These are phyloP conservation scores for Chymomyza costata DNA, from an alignment of 1,140 invertebrate species.

Conservation along the genomic window DNA sequence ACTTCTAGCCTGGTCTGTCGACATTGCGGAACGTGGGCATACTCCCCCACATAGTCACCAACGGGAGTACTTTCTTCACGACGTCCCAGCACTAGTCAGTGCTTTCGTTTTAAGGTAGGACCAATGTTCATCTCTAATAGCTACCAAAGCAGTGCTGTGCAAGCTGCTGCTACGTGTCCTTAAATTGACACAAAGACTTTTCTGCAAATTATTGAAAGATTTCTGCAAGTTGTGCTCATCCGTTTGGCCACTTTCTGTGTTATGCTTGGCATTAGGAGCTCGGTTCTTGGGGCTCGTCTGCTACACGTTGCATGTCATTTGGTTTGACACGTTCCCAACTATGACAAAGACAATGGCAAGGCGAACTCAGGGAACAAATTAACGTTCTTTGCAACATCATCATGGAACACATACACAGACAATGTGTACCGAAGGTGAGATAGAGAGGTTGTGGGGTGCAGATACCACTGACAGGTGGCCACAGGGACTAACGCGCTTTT, in stretches of 20 bases:
- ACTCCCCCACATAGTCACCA: no score
- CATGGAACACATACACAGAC: background rate
- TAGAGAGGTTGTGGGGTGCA: no score
- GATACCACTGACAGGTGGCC: slow-evolving; percentile 24
- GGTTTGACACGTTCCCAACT: background rate
- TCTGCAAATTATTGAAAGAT: slow-evolving; percentile 54
- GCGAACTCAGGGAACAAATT: background rate
- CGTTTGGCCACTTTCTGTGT: background rate
- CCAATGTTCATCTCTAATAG: no score
- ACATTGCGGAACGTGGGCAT: no score
- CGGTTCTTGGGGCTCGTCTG: no score
- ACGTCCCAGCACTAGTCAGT: no score
- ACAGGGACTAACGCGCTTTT: slow-evolving; percentile 30
- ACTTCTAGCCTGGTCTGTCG: no score
- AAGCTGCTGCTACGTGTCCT: slow-evolving; percentile 21
- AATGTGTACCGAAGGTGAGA: no score
- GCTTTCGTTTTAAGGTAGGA: no score
- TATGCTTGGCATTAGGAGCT: background rate
- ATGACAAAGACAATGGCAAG: background rate
- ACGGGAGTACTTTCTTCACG: no score
- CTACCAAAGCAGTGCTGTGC: slow-evolving; percentile 18
- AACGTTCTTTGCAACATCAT: background rate
- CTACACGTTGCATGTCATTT: background rate
- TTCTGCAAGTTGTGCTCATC: slow-evolving; percentile 21
- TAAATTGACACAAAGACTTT: slow-evolving; percentile 51